phyloP scores from a whole-genome alignment of 1,140 invertebrate species.

The Apis laboriosa region DNA sequence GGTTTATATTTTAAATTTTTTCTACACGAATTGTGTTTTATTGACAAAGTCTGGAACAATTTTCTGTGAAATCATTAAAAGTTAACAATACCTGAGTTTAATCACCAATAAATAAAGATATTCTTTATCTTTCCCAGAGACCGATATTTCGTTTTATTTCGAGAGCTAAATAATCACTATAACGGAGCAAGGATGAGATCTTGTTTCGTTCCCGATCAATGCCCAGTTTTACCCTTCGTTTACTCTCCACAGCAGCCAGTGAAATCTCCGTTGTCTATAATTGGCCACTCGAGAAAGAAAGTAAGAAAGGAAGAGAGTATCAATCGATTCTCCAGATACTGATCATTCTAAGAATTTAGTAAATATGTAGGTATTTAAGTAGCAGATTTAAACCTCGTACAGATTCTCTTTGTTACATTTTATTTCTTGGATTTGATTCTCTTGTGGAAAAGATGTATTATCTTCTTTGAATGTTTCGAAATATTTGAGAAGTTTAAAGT shows the following conservation, averaged over 20 bases:
- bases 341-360: conserved; percentile 1
- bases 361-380: conserved; percentile 32
- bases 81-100: too few relatives aligned
- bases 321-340: conserved; percentile 19
- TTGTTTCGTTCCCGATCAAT: conserved; percentile 6
- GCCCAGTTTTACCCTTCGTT: not conserved
- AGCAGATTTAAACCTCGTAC: not conserved
- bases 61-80: too few relatives aligned
- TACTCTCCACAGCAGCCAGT: not conserved
- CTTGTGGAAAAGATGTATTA: not conserved
- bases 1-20: too few relatives aligned
- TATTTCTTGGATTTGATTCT: not conserved
- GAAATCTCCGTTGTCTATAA: conserved; percentile 44
- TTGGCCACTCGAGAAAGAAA: conserved; percentile 50
- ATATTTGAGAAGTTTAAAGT: too few relatives aligned
- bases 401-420: not conserved
- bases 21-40: too few relatives aligned
- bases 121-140: not conserved
- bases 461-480: too few relatives aligned
- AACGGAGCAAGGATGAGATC: not conserved
- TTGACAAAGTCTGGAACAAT: too few relatives aligned
- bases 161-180: not conserved
- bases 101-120: not conserved
- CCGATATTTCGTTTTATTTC: not conserved
- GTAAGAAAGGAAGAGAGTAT: not conserved